phyloP scores from a whole-genome alignment of 2,888 invertebrate species.

The Drosophila atripex region DNA sequence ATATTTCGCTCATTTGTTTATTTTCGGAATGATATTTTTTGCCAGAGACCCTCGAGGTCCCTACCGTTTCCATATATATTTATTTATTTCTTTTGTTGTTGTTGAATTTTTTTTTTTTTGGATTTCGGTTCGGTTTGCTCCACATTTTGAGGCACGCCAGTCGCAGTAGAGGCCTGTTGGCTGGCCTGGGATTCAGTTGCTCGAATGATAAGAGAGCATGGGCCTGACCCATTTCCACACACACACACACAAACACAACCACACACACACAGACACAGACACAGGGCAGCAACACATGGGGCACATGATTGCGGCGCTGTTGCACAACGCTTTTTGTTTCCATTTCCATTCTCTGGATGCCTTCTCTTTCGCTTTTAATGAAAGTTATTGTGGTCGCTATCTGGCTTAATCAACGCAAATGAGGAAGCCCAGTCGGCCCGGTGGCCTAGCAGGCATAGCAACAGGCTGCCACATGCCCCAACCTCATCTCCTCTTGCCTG shows the following conservation, averaged over 20 bases:
- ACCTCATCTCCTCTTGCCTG: background rate
- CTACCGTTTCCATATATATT: background rate
- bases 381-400: constrained; percentile 63
- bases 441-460: constrained; percentile 48
- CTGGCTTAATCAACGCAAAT: constrained; percentile 68
- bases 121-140: constrained; percentile 20
- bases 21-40: constrained; percentile 17
- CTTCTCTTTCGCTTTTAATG: constrained; percentile 40
- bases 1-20: constrained; percentile 9
- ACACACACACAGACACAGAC: background rate
- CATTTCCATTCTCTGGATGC: constrained; percentile 30
- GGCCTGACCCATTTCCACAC: constrained; percentile 42
- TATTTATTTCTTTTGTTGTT: no score
- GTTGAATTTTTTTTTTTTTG: background rate
- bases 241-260: background rate
- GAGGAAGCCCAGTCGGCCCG: constrained; percentile 46
- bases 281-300: constrained; percentile 3
- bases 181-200: constrained; percentile 6
- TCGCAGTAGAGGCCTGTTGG: no score
- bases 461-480: constrained; percentile 49
- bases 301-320: constrained; percentile 11
- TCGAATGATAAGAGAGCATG: constrained; percentile 33
- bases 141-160: constrained; percentile 4
- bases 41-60: constrained; percentile 1
- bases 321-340: constrained; percentile 35